phyloP scores from a whole-genome alignment of 1,140 invertebrate genomes.

The Trichoplusia ni region DNA sequence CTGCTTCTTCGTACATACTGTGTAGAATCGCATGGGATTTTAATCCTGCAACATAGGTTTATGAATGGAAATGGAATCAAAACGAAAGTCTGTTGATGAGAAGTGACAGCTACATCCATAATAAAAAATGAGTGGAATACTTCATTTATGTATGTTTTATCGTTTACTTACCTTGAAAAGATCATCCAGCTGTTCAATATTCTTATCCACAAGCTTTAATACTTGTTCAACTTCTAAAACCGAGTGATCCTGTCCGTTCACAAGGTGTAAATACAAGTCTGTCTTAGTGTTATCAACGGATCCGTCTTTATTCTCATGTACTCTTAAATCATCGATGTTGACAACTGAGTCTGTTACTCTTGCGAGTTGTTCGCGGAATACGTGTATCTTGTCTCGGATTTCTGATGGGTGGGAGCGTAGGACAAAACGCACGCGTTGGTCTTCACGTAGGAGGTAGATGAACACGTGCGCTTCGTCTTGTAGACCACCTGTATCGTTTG shows the following conservation, averaged over 20 bases:
- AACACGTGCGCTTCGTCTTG: conserved; percentile 91
- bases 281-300: conserved; percentile 97
- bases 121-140: no score
- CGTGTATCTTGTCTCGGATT: conserved; percentile 89
- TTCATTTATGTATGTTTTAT: no score
- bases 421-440: conserved; percentile 96
- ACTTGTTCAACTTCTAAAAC: conserved; percentile 94
- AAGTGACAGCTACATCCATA: no score
- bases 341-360: conserved; percentile 95
- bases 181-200: conserved; percentile 93
- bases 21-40: no score
- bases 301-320: conserved; percentile 95
- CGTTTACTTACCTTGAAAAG: conserved; percentile 89
- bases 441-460: conserved; percentile 95
- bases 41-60: no score
- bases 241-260: conserved; percentile 93
- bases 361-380: conserved; percentile 87
- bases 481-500: conserved; percentile 92
- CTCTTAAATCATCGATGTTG: conserved; percentile 95
- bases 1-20: background rate
- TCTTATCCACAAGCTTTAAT: conserved; percentile 92
- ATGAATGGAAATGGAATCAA: no score
- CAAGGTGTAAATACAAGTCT: conserved; percentile 96
- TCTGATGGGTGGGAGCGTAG: conserved; percentile 94
- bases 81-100: no score